Base-by-base conservation (phyloP, 2,797 vertebrate species). In the Champsocephalus esox region DNA sequence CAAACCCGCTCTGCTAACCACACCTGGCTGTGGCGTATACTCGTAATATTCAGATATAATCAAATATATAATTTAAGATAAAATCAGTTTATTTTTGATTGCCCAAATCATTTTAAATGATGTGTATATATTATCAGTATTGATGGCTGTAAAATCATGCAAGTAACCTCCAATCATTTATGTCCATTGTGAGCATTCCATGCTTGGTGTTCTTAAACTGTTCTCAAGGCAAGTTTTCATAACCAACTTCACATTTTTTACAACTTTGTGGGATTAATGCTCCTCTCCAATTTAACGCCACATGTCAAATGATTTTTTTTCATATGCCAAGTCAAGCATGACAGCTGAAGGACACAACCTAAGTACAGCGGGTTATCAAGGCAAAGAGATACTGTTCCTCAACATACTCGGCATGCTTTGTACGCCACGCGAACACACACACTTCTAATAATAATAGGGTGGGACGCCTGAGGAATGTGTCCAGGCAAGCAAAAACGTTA, bases 361-460 rank as follows among this genome's bases (percentile, higher is more conserved):
- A 72, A 82, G 77, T 58, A 56, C 52, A 50, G 64, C 54, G 74
- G 78, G 68, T 76, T 83, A 78, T 81, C 48, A 58, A 69, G 69
- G 79, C 34, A 32, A 73, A 80, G 75, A 80, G 63, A 74, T 58
- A 34, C 74, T 77, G 72, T 79, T 88, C 67, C 67, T 70, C 21
- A 56, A 83, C 75, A 87, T 88, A 49, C 73, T 77, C 19, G 0
- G 61, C 74, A 85, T 82, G 77, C 80, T 74, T 85, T 70, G 28
- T 52, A 69, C 84, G 77, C 70, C 87, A 85, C 78, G 70, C 65
- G 70, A 72, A 58, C 56, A 56, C 50, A 65, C 78, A 64, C 79
- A 24, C 77, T 86, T 86, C 81, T 92, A 93, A 92, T 94, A 94
- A 94, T 94, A 90, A 91, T 84, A 92, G 90, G 87, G 89, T 93